Evolutionary conservation across 2,888 invertebrate genomes (phyloP).

Genomic region (Mythimna lalbum): DNA sequence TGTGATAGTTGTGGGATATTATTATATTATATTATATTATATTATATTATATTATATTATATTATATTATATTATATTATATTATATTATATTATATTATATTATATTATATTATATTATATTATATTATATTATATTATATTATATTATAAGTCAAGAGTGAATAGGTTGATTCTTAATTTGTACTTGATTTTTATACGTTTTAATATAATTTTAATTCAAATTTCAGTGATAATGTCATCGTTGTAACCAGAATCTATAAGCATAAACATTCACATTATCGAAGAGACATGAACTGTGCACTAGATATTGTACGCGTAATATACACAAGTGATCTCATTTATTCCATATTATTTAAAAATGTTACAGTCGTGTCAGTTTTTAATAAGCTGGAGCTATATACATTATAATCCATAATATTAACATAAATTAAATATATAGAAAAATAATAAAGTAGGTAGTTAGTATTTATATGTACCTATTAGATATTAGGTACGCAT

Average conservation of each 20-base stretch:
- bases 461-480: not conserved
- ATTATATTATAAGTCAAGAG: too few species aligned
- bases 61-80: too few species aligned
- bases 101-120: too few species aligned
- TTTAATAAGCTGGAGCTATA: not conserved
- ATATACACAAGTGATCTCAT: not conserved
- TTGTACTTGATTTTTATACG: not conserved
- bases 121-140: too few species aligned
- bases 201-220: not conserved
- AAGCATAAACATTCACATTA: too few species aligned
- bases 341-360: not conserved
- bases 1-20: too few species aligned
- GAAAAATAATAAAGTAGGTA: not conserved
- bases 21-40: too few species aligned
- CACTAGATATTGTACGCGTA: too few species aligned
- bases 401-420: not conserved
- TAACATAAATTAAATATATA: not conserved
- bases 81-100: too few species aligned
- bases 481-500: not conserved
- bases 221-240: not conserved
- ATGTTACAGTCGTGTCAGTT: not conserved
- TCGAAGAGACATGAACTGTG: too few species aligned
- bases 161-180: too few species aligned
- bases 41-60: too few species aligned
- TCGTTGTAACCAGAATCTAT: not conserved